A percentile compares a stretch with the other conserved stretches of the same genome.
Evolutionary conservation across 2,797 vertebrate species (phyloP).

Genomic region (Potorous gilbertii): DNA sequence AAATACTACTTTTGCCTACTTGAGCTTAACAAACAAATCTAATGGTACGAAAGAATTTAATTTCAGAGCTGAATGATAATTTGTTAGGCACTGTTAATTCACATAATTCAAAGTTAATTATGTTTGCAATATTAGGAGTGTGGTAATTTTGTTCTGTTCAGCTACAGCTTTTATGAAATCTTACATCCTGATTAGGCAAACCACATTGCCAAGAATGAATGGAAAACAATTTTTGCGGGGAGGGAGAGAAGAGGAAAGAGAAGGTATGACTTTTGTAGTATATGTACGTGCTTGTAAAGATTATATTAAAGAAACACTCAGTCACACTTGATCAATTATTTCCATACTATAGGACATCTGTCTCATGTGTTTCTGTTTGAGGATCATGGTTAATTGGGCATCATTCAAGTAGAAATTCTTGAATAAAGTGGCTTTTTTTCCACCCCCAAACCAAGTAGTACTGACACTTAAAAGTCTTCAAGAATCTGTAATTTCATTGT

Average conservation of each 20-base stretch:
- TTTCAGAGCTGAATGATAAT: slow-evolving; percentile 89
- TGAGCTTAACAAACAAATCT: slow-evolving; percentile 90
- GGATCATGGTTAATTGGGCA: neutral
- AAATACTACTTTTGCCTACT: slow-evolving; percentile 87
- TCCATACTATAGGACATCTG: neutral
- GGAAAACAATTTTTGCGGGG: slow-evolving; percentile 50
- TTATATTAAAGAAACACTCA: slow-evolving; percentile 46
- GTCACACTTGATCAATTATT: slow-evolving; percentile 36
- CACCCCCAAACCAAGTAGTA: neutral
- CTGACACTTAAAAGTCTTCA: neutral
- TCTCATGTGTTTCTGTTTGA: slow-evolving; percentile 23
- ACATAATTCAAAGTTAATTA: slow-evolving; percentile 91
- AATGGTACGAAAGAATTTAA: slow-evolving; percentile 90
- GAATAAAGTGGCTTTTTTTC: neutral
- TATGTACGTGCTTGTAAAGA: slow-evolving; percentile 49
- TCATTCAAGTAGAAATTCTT: slow-evolving; percentile 36
- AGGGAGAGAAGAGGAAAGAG: neutral
- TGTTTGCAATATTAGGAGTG: slow-evolving; percentile 86
- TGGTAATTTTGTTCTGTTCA: slow-evolving; percentile 86
- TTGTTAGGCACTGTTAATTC: slow-evolving; percentile 90
- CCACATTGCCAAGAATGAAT: slow-evolving; percentile 71
- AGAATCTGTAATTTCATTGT: neutral
- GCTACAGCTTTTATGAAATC: slow-evolving; percentile 85
- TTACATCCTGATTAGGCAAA: slow-evolving; percentile 84
- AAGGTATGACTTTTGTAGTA: slow-evolving; percentile 43